Evolutionary conservation across 2,797 vertebrate genomes (phyloP).

Genomic region (Xenops minutus): DNA sequence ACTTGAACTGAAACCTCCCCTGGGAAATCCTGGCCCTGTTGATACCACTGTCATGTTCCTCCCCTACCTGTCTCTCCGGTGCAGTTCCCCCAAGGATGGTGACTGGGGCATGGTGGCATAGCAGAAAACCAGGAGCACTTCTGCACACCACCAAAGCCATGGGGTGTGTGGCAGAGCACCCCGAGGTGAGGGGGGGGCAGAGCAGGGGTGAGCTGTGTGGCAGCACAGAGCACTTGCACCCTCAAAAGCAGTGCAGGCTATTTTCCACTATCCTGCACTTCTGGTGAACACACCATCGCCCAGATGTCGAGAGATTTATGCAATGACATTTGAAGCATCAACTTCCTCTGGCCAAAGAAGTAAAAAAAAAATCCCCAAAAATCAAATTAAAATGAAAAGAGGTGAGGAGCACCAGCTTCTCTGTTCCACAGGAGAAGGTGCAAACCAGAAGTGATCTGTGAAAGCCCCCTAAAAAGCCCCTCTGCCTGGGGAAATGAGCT

Average conservation of each 20-base stretch:
- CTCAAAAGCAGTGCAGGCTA: background rate
- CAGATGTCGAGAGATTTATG: background rate
- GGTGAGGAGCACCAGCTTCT: background rate
- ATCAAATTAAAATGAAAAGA: background rate
- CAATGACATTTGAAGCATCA: background rate
- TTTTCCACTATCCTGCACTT: background rate
- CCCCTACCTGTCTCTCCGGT: background rate
- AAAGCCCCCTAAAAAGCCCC: background rate
- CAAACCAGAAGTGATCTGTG: background rate
- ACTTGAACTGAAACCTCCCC: background rate
- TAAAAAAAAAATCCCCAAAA: background rate
- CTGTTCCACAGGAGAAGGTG: background rate
- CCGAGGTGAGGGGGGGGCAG: background rate
- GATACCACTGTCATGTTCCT: background rate
- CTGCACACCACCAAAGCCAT: background rate
- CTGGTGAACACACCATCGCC: rapidly evolving
- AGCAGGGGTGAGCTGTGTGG: background rate
- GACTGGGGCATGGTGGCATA: background rate
- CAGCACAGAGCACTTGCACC: background rate
- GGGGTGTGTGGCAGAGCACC: background rate
- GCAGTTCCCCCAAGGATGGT: background rate
- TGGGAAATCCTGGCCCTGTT: background rate
- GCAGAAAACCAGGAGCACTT: background rate
- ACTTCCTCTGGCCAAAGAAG: background rate
- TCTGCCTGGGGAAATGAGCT: background rate